Conservation (phyloP, 2,113 vertebrate genomes). For the Oenanthe oenanthe region DNA sequence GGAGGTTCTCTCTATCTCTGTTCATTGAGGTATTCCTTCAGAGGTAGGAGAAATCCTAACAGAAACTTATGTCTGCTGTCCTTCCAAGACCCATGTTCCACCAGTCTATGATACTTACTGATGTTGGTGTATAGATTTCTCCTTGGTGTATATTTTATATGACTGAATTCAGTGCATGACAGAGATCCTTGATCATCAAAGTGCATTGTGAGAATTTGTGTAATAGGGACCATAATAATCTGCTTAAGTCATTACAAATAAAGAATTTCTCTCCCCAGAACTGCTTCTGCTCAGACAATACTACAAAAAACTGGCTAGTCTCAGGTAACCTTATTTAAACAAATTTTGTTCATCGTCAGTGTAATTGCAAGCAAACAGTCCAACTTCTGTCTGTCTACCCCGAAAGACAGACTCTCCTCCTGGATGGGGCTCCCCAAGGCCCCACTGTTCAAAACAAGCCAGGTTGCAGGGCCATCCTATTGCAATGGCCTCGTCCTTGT, state of each 20-base stretch:
- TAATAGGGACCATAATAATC: neutral
- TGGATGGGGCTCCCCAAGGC: neutral
- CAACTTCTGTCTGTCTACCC: neutral
- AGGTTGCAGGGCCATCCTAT: neutral
- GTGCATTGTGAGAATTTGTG: neutral
- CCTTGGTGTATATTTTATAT: neutral
- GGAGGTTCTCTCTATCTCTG: neutral
- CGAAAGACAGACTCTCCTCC: neutral
- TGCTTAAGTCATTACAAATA: neutral
- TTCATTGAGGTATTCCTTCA: neutral
- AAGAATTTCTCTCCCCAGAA: neutral
- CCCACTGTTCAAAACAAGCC: neutral
- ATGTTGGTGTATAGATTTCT: neutral
- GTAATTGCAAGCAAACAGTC: neutral
- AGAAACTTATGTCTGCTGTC: neutral
- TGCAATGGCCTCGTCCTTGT: accelerated
- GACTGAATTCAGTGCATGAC: neutral
- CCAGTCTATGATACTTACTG: neutral
- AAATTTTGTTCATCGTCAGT: neutral
- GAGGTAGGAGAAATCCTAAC: neutral
- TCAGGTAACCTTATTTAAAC: neutral
- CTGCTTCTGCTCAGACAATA: neutral
- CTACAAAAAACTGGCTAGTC: neutral
- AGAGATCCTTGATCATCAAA: neutral
- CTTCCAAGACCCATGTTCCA: neutral